Base-by-base conservation (phyloP, 2,797 vertebrate species). In the Triplophysa bombifrons region DNA sequence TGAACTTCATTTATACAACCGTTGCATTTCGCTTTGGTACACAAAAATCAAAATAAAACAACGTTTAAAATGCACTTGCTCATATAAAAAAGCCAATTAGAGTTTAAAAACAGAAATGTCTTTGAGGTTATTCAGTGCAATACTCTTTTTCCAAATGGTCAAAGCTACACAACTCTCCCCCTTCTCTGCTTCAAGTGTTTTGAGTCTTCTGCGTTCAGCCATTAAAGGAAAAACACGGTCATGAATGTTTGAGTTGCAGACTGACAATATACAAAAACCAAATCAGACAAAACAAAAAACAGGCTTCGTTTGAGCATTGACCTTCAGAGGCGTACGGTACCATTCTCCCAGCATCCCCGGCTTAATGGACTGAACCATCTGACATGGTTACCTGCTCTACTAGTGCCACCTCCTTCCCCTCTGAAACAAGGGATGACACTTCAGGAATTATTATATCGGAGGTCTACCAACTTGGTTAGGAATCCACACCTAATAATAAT, bases 401-500 rank as follows among this genome's bases (percentile, higher is more conserved):
- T 92, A 95, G 92, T 93, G 93, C 95, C 94, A 93, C 91, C 91
- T 91, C 89, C 90, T 82, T 90, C 89, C 95, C 96, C 96, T 96
- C 95, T 98, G 92, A 96, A 97, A 95, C 95, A 97, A 96, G 96
- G 96, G 96, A 95, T 95, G 96, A 96, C 94, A 94, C 92, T 93
- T 93, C 87, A 91, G 90, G 92, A 94, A 66, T 90, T 93, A 93
- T 86, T 89, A 92, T 90, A 93, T 87, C 85, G 90, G 91, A 94
- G 91, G 91, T 93, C 94, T 94, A 95, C 95, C 93, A 92, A 94
- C 95, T 95, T 93, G 91, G 95, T 95, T 95, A 95, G 93, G 95
- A 97, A 95, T 96, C 95, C 95, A 98, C 95, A 95, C 93, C 93
- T 94, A 96, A 95, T 95, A 96, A 96, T 96, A 96, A 96, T 95